Base-by-base conservation (phyloP, 2,113 vertebrate genomes). In the Pangasianodon gigas region DNA sequence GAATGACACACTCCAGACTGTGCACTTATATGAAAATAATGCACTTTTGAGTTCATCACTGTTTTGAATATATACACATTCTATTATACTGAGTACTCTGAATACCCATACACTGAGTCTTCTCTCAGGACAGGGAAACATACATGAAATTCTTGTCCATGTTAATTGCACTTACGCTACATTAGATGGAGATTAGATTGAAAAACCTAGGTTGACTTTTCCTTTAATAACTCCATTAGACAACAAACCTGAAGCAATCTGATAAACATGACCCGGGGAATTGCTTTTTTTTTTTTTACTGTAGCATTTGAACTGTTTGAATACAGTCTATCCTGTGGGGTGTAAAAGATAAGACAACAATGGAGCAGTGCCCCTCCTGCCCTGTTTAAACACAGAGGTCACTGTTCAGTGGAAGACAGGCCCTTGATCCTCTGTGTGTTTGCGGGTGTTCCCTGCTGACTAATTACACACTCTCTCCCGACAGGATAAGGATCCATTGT, bases 301-400 rank as follows among this genome's bases (percentile, higher is more conserved):
- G 41, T 46, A 77, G 21, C 19, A 44, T 24, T 46, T 46, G 24
- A 48, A 32, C 29, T 18, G 26, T 44, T 37, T 46, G 74, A 80
- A 89, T 62, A 62, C 69, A 52, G 71, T 89, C 56, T 32, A 52
- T 46, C 75, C 62, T 56, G 75, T 24, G 16, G 75, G 75, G 13
- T 8, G 4, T 54, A 54, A 74, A 67, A 67, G 88, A 89, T 89
- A 90, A 90, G 84, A 67, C 58, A 86, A 86, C 84, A 90, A 85
- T 80, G n/a, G 56, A 65, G 11, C 29, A 6, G 5, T 3, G 83
- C 18, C 74, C 60, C 74, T 79, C 58, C 84, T 86, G 71, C n/a
- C 75, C 32, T 82, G 75, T 80, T 80, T 32, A 81, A 54, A 80
- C 89, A 86, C 46, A 77, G 29, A 46, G 82, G 74, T 54, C 83